These are phyloP conservation scores for Parotocinclus haroldoi DNA, from an alignment of 2,797 vertebrate species.

Conservation along the genomic window DNA sequence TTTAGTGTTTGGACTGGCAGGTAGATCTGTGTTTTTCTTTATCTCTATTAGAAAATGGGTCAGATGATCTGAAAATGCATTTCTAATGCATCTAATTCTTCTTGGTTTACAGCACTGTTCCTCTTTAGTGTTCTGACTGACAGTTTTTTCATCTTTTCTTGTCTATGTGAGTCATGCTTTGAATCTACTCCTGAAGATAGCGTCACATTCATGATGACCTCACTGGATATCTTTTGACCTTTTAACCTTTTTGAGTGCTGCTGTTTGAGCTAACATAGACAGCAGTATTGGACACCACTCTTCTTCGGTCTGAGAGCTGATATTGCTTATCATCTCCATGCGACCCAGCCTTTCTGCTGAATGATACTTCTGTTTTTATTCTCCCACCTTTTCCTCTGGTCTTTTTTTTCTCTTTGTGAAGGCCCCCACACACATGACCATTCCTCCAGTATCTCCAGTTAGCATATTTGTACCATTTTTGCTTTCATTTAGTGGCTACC, in stretches of 20 bases:
- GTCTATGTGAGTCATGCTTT: slow-evolving; percentile 15
- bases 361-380: slow-evolving; percentile 30
- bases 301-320: slow-evolving; percentile 35
- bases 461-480: not conserved
- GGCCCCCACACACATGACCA: slow-evolving; percentile 21
- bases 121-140: slow-evolving; percentile 14
- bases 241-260: slow-evolving; percentile 23
- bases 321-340: slow-evolving; percentile 38
- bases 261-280: slow-evolving; percentile 28
- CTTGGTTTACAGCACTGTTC: not conserved
- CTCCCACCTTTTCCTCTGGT: not conserved
- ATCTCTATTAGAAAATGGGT: slow-evolving; percentile 18
- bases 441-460: slow-evolving; percentile 28
- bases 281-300: slow-evolving; percentile 19
- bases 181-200: slow-evolving; percentile 18
- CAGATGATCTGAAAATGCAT: slow-evolving; percentile 1
- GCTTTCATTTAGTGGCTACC: not conserved
- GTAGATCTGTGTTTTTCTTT: not conserved
- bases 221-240: slow-evolving; percentile 43
- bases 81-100: slow-evolving; percentile 33
- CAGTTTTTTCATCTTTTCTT: slow-evolving; percentile 3
- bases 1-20: too few species aligned
- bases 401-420: not conserved
- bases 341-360: slow-evolving; percentile 36
- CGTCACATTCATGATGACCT: slow-evolving; percentile 42